Base-by-base conservation (phyloP, 2,113 vertebrate genomes). In the Argyrosomus japonicus region DNA sequence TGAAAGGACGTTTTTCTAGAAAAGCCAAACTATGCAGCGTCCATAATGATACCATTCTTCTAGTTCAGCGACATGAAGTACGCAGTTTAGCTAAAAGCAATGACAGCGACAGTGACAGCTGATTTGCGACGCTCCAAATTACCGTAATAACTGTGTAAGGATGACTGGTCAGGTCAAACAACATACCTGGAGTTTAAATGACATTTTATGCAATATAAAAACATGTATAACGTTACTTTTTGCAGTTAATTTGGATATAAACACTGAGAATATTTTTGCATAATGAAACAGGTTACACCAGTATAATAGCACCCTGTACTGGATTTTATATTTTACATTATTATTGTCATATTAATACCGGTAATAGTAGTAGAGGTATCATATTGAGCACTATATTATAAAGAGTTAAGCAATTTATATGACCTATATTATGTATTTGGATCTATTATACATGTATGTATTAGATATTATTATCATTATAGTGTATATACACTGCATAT, bases 91-190 rank as follows among this genome's bases (percentile, higher is more conserved):
- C 75, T 64, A 14, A 5, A 53, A 29, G 8, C 47, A 8, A 21
- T 23, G 14, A 36, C 13, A 0, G 8, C 78, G 75, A 77, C 82
- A 87, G 27, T 13, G 9, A 61, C 40, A 7, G 12, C n/a, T 60
- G 54, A 8, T 88, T 87, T 74, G 4, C 83, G 87, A 70, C 84
- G 6, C 53, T 43, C 2, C 6, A 25, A 1, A 68, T 85, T 87
- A 91, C 89, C 91, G 91, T 90, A 92, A 88, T 85, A 81, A 65
- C 82, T 0, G 19, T 14, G 14, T 13, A 5, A 75, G 29, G 15
- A 19, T 11, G 69, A 18, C 53, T 57, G 29, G 6, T 21, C 32
- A 21, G 18, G 40, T 51, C 36, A 8, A 61, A 21, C 19, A 61
- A 43, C 19, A 5, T 50, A 10, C 51, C 5, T 11, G 8, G 1